A percentile compares a stretch with the other conserved stretches of the same genome.
These are phyloP conservation scores for Anthoscopus minutus DNA, from an alignment of 2,113 vertebrate genomes.

Conservation along the genomic window DNA sequence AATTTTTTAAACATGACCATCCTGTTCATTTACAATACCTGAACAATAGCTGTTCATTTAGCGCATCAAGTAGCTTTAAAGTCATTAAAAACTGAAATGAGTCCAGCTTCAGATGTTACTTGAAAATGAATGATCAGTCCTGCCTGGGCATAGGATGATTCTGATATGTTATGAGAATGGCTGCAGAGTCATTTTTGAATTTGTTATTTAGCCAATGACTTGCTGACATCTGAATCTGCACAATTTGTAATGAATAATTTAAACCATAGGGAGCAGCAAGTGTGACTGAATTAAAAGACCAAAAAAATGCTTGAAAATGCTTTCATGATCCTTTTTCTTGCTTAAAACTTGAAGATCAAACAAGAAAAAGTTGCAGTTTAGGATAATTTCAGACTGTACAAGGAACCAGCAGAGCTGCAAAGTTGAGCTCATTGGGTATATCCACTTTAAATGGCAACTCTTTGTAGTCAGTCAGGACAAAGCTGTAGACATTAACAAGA, in stretches of 20 bases:
- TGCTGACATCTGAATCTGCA: neutral
- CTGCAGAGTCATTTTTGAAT: neutral
- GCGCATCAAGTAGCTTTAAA: neutral
- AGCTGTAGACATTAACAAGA: neutral
- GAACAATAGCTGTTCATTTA: neutral
- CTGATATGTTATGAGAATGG: neutral
- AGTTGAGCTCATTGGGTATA: neutral
- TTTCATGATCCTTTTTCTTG: neutral
- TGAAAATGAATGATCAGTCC: neutral
- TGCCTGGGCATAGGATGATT: neutral
- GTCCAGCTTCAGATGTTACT: neutral
- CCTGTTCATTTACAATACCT: no score
- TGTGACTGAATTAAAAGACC: neutral
- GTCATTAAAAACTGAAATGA: neutral
- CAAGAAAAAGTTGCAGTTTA: neutral
- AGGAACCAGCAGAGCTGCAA: neutral
- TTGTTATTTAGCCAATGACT: neutral
- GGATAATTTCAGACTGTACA: neutral
- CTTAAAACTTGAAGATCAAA: constrained; percentile 45
- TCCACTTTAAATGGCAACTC: neutral
- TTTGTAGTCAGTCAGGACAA: neutral
- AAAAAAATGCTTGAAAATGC: neutral
- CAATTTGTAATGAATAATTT: neutral
- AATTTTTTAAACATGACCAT: neutral
- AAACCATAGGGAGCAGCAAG: neutral